Evolutionary conservation across 1,140 invertebrate species (phyloP).

Genomic region (Formica selysi): DNA sequence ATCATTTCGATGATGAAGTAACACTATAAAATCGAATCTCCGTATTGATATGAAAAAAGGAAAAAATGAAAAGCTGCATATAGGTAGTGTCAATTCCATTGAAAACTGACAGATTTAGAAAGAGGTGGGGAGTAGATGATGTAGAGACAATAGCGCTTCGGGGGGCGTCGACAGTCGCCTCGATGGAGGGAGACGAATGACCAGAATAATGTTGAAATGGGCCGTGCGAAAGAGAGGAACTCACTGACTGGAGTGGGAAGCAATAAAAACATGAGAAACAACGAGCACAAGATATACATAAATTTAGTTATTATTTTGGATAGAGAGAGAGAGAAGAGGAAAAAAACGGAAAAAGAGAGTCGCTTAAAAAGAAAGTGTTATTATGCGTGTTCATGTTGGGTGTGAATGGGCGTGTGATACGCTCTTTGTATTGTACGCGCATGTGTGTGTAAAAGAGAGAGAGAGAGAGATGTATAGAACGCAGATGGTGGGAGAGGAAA

Average conservation of each 20-base stretch:
- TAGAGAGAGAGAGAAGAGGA: background rate
- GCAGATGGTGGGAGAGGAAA: background rate
- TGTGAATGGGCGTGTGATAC: background rate
- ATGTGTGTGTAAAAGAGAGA: slow-evolving; percentile 40
- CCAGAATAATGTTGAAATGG: slow-evolving; percentile 31
- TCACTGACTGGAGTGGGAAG: background rate
- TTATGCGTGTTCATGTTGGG: background rate
- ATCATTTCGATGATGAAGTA: background rate
- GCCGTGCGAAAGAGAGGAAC: slow-evolving; percentile 25
- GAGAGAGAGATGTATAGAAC: slow-evolving; percentile 43
- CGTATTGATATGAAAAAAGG: background rate
- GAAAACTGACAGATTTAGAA: slow-evolving; percentile 32
- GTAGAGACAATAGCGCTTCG: slow-evolving; percentile 27
- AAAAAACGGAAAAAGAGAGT: background rate
- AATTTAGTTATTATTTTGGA: slow-evolving; percentile 34
- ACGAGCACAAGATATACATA: background rate
- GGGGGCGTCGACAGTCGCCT: slow-evolving; percentile 27
- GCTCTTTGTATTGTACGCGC: background rate
- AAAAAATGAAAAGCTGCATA: slow-evolving; percentile 6
- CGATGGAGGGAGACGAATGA: slow-evolving; percentile 39
- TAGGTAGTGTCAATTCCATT: slow-evolving; percentile 5
- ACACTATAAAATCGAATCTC: too few relatives aligned
- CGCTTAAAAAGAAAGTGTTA: slow-evolving; percentile 6
- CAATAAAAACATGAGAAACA: background rate
- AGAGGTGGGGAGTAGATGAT: slow-evolving; percentile 38